These are phyloP conservation scores for Drosophila grimshawi DNA, from an alignment of 1,140 invertebrate genomes.

Conservation along the genomic window DNA sequence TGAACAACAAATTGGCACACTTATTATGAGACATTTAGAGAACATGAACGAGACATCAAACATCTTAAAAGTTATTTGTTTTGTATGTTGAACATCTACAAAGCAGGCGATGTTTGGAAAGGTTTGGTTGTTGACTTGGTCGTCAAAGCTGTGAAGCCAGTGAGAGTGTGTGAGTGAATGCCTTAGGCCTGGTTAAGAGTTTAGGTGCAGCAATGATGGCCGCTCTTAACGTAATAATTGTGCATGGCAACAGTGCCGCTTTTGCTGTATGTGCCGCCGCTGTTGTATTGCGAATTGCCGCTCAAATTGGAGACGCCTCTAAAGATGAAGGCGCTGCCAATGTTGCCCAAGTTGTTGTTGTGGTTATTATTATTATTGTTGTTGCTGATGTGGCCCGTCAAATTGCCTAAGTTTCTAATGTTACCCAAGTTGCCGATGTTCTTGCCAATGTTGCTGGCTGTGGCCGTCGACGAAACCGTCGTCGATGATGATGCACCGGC, in stretches of 20 bases:
- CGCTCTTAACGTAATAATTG: constrained; percentile 75
- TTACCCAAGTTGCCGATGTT: neutral
- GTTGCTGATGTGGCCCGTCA: neutral
- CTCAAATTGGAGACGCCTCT: constrained; percentile 13
- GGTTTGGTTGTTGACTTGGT: constrained; percentile 17
- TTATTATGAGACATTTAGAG: constrained; percentile 34
- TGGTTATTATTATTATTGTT: neutral
- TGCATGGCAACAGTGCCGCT: constrained; percentile 73
- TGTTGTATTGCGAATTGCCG: constrained; percentile 45
- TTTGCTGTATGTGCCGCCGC: constrained; percentile 68
- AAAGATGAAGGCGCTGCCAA: constrained; percentile 5
- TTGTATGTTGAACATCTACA: constrained; percentile 8
- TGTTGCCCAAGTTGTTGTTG: constrained; percentile 4
- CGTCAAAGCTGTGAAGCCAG: constrained; percentile 12
- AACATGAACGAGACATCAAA: constrained; percentile 14
- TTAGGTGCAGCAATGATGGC: constrained; percentile 77
- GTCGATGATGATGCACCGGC: constrained; percentile 11
- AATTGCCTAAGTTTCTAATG: neutral
- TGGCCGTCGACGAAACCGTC: neutral
- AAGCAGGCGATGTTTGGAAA: constrained; percentile 1
- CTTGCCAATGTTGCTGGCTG: neutral
- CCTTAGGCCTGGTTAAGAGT: constrained; percentile 6
- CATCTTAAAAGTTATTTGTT: constrained; percentile 1
- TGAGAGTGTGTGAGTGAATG: neutral
- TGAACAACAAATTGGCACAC: constrained; percentile 73